Evolutionary conservation across 1,140 invertebrate genomes (phyloP), one percentile per base, ranked within the genome.

Genomic region (Drosophila tropicalis): DNA sequence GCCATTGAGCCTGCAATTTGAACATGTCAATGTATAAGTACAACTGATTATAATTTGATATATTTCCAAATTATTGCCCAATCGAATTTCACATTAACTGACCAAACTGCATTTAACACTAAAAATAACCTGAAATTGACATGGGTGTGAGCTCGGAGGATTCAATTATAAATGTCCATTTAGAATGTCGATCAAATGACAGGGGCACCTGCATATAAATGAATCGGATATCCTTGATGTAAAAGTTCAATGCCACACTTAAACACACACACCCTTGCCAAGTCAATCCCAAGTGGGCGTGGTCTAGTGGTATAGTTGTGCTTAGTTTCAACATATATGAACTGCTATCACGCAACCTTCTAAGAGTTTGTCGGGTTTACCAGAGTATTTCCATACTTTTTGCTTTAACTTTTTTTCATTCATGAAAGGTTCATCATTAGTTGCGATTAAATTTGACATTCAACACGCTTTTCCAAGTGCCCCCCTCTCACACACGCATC

Each of bases 211-310:
- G 60, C 54, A 58, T 76, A 81, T 76, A 81, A 82, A 86, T 29
- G 29, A 32, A 56, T 15, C 22, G 4, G 1, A 17, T 15, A 57
- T 9, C 29, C 62, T 29, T 29, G 29, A 69, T 57, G 62, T 63
- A 62, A 72, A 86, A 86, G 82, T 81, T 86, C 82, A 86, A 79
- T 86, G 79, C 58, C 74, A 63, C 22, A 34, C 58, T 47, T 44
- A 44, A 17, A 57, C 39, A 34, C 10, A 32, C 62, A 67, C 40
- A 54, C 62, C 72, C 13, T 25, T 34, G 41, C 34, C 19, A 40
- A 32, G 60, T 12, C 10, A 39, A 4, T 4, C 1, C 36, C n/a
- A 32, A 17, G n/a, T 29, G 34, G 54, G 36, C 47, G 54, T 4
- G 64, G 34, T 29, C 29, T 29, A 6, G 5, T 29, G 5, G 29